phyloP scores from a whole-genome alignment of 1,140 invertebrate genomes.

The Hylyphantes graminicola region DNA sequence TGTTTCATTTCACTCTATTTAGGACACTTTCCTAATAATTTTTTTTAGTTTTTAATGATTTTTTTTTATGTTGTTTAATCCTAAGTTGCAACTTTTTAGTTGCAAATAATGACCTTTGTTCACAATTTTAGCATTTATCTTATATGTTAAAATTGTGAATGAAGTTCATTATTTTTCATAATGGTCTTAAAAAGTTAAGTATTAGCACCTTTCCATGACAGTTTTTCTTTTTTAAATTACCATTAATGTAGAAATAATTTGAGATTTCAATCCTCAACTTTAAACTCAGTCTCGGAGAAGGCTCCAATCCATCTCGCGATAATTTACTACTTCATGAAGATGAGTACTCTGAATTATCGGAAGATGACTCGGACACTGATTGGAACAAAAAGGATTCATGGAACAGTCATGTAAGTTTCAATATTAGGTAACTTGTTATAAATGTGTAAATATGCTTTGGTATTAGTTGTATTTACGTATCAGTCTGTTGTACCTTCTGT shows the following conservation, averaged over 20 bases:
- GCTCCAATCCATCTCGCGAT: slow-evolving; percentile 66
- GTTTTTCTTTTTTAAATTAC: background rate
- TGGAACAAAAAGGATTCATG: slow-evolving; percentile 57
- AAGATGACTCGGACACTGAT: slow-evolving; percentile 61
- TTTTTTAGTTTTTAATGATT: no score
- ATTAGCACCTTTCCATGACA: no score
- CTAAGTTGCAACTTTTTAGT: no score
- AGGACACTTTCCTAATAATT: no score
- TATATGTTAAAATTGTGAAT: no score
- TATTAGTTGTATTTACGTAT: background rate
- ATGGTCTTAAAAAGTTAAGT: no score
- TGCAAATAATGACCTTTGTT: no score
- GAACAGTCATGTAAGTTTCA: slow-evolving; percentile 58
- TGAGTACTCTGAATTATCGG: slow-evolving; percentile 66
- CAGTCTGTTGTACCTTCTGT: background rate
- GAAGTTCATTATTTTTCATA: no score
- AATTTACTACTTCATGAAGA: slow-evolving; percentile 72
- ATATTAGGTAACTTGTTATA: background rate
- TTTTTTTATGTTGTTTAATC: no score
- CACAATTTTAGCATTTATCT: no score
- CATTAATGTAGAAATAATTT: background rate
- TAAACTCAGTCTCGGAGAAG: slow-evolving; percentile 67
- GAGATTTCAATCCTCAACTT: background rate
- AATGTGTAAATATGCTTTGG: background rate
- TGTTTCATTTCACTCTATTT: no score